Evolutionary conservation across 1,140 invertebrate species (phyloP), one percentile per base, ranked within the genome.

Genomic region (Trachymyrmex cornetzi): DNA sequence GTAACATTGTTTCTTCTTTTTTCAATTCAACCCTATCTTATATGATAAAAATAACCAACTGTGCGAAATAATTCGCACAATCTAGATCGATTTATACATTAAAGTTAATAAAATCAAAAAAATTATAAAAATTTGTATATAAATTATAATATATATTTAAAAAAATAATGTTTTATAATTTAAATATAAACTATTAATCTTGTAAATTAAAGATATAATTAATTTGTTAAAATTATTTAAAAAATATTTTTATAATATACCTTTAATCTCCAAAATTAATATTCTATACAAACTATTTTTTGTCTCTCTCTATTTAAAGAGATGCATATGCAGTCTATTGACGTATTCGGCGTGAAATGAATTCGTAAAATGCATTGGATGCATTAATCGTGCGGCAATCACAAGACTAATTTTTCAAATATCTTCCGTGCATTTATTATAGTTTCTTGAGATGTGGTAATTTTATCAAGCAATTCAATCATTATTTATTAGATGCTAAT

Each of bases 301-400:
- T 38, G 34, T 38, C 7, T 38, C 7, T 38, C 34, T 38, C 34
- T 19, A n/a, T 57, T 38, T 44, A 63, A 44, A 77, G 22, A 27
- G 16, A 59, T 24, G 16, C 14, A 27, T 16, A 9, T 30, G 34
- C 19, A 61, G 63, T 12, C 57, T 30, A 24, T 48, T 63, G 44
- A 79, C 19, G 44, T 53, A 34, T 53, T 22, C 6, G 44, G 38
- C 5, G 14, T 44, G n/a, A 27, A 53, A 63, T n/a, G 4, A 4
- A 80, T 48, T 80, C 44, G 27, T 53, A 80, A 67, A 80, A 30
- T 12, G 7, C 34, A 79, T 14, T 34, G 27, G 4, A 5, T 69
- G 44, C 27, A 67, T 19, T 38, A 80, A 69, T 12, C 3, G 3
- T 79, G 2, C 16, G 3, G 2, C 34, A 14, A 19, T 80, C 44